Evolutionary conservation across 2,113 vertebrate genomes (phyloP).

Genomic region (Balaeniceps rex): DNA sequence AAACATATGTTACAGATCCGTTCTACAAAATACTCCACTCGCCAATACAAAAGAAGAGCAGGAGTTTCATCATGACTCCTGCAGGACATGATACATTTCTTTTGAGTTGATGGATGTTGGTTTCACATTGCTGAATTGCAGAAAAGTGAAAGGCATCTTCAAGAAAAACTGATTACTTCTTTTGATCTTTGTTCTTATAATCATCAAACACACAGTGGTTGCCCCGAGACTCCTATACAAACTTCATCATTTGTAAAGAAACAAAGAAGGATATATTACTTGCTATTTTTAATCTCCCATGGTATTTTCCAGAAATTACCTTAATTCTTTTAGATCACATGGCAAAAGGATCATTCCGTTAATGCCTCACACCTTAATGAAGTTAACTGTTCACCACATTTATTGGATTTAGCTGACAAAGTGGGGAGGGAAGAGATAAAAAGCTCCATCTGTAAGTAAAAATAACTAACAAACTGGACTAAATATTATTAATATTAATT

Average conservation of each 20-base stretch:
- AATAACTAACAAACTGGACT: neutral
- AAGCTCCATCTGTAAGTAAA: neutral
- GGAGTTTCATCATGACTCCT: neutral
- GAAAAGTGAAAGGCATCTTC: neutral
- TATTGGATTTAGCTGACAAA: neutral
- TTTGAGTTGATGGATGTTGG: neutral
- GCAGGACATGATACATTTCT: neutral
- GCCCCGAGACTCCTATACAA: neutral
- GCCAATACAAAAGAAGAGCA: neutral
- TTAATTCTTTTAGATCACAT: neutral
- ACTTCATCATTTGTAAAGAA: neutral
- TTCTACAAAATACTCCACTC: neutral
- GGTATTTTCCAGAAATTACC: neutral
- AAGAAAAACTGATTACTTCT: neutral
- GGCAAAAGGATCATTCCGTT: neutral
- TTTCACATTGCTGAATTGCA: neutral
- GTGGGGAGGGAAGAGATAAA: neutral
- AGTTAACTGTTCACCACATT: neutral
- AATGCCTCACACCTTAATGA: neutral
- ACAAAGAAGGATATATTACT: neutral
- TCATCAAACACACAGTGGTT: neutral
- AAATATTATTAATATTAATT: too few species aligned
- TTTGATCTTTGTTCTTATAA: constrained; percentile 20
- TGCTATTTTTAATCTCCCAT: neutral
- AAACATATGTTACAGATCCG: neutral